Base-by-base conservation (phyloP, 2,113 vertebrate genomes). In the Leiothrix lutea region DNA sequence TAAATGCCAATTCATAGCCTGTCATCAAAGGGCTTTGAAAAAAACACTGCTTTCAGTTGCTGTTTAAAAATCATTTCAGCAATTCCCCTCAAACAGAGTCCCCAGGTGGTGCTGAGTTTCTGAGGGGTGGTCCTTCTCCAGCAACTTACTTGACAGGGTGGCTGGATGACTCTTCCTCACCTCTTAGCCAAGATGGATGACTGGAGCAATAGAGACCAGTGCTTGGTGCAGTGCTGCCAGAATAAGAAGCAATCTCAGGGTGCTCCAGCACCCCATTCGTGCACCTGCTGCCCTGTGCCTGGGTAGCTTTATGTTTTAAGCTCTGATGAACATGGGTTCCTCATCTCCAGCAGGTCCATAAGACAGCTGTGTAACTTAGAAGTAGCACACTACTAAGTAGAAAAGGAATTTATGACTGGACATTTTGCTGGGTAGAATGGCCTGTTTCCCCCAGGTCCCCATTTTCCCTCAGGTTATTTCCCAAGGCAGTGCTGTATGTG, bases 181-280 rank as follows among this genome's bases (percentile, higher is more conserved):
- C 56, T 86, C 54, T 53, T 60, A 36, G 47, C 56, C 5, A 5
- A 29, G 42, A 51, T 25, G 25, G 69, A 29, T 25, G 48, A 31
- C 21, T 0, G 2, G 11, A 33, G 33, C 45, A 72, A 8, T 0
- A 33, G 48, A 65, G 48, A n/a, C 11, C 8, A 62, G 15, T 5
- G 20, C 42, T 51, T 45, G 44, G 16, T 36, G 47, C 38, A 31
- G 38, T 36, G 22, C 78, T 62, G 33, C 54, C 58, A 61, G 22
- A 64, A 24, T 48, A 58, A 78, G 51, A 75, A 42, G 25, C 38
- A 48, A 51, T 42, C 29, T 42, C 0, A 2, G 53, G 25, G 33
- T 85, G 57, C 50, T 61, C 28, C 53, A 47, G 50, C 4, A 6
- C 14, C 40, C 14, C 48, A 24, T 56, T 36, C 38, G 51, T 44